Evolutionary conservation across 2,797 vertebrate genomes (phyloP).

Genomic region (Serranus cabrilla): DNA sequence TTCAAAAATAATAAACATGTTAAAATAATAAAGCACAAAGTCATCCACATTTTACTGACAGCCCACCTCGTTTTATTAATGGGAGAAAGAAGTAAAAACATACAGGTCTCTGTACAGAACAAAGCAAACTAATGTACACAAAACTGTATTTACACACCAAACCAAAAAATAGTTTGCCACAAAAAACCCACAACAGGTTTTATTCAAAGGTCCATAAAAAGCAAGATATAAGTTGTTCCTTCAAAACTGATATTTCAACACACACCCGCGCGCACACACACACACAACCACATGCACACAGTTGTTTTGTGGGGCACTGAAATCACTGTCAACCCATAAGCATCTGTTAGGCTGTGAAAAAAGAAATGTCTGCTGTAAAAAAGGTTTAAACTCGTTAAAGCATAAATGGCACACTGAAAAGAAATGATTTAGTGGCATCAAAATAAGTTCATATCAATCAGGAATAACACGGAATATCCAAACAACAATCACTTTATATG

Average conservation of each 20-base stretch:
- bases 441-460: conserved; percentile 44
- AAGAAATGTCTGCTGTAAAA: conserved; percentile 3
- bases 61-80: conserved; percentile 58
- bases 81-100: conserved; percentile 64
- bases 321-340: conserved; percentile 28
- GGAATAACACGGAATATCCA: conserved; percentile 40
- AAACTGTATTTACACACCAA: conserved; percentile 62
- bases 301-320: conserved; percentile 38
- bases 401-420: conserved; percentile 29
- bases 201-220: conserved; percentile 26
- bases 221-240: conserved; percentile 6
- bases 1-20: not conserved
- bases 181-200: conserved; percentile 20
- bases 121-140: conserved; percentile 49
- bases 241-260: conserved; percentile 5
- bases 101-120: conserved; percentile 53
- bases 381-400: conserved; percentile 9
- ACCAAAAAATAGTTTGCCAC: conserved; percentile 21
- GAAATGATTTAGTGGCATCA: conserved; percentile 28
- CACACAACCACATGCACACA: conserved; percentile 14
- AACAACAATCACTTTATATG: conserved; percentile 26
- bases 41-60: conserved; percentile 13
- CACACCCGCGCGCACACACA: conserved; percentile 6
- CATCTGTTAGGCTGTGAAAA: conserved; percentile 33
- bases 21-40: conserved; percentile 31